Percentiles rank a stretch among this genome's conserved stretches.
Conservation (phyloP, 2,888 invertebrate species). For the Lycia hirtaria region DNA sequence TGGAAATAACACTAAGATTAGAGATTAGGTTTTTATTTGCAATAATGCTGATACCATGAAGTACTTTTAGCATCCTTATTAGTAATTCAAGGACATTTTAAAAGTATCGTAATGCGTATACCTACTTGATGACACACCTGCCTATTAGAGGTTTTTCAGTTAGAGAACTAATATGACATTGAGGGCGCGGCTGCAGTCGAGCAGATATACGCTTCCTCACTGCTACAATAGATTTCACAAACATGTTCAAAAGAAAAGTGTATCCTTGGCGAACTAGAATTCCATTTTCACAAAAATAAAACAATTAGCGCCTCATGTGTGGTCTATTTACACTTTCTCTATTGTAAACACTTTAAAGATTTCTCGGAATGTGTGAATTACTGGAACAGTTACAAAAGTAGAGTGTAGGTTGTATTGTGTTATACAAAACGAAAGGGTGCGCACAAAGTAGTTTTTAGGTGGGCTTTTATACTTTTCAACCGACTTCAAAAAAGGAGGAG, state of each 20-base stretch:
- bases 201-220: neutral
- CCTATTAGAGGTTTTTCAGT: too few species aligned
- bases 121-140: too few species aligned
- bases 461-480: too few species aligned
- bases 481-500: too few species aligned
- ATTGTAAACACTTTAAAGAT: conserved; percentile 25
- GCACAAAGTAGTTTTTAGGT: too few species aligned
- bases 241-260: conserved; percentile 1
- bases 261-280: conserved; percentile 29
- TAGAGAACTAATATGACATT: too few species aligned
- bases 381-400: conserved; percentile 38
- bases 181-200: neutral
- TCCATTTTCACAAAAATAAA: conserved; percentile 18
- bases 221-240: neutral
- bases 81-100: too few species aligned
- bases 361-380: conserved; percentile 37
- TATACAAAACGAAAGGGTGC: neutral
- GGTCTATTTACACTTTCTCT: conserved; percentile 34
- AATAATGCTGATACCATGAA: too few species aligned
- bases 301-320: conserved; percentile 26
- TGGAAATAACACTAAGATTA: too few species aligned
- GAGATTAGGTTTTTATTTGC: too few species aligned
- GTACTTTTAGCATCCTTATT: too few species aligned
- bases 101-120: too few species aligned
- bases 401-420: neutral